phyloP scores from a whole-genome alignment of 2,888 invertebrate genomes.

The Eudiplozoon nipponicum region DNA sequence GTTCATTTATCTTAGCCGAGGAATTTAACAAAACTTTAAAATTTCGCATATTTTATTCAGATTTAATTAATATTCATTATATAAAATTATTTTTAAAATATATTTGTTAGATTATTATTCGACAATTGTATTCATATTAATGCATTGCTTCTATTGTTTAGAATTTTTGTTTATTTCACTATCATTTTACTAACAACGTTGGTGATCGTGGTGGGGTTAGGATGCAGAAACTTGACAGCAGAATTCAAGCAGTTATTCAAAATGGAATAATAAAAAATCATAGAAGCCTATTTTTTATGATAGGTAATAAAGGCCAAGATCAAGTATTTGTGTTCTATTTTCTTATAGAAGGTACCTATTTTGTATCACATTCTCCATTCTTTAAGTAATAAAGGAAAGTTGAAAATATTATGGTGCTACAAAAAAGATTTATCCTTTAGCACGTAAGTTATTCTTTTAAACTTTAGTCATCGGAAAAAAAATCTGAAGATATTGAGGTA shows the following conservation, averaged over 20 bases:
- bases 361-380: constrained; percentile 4
- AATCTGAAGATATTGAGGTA: constrained; percentile 16
- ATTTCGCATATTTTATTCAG: too few relatives aligned
- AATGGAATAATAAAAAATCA: constrained; percentile 67
- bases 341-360: neutral
- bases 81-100: too few relatives aligned
- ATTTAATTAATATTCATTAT: too few relatives aligned
- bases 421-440: constrained; percentile 68
- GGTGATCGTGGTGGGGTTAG: too few relatives aligned
- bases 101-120: too few relatives aligned
- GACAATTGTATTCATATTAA: too few relatives aligned
- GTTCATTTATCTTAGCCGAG: too few relatives aligned
- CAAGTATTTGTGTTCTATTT: constrained; percentile 36
- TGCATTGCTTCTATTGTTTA: too few relatives aligned
- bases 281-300: constrained; percentile 62
- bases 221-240: constrained; percentile 64
- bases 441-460: constrained; percentile 30
- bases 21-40: too few relatives aligned
- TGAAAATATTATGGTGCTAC: constrained; percentile 86
- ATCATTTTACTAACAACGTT: too few relatives aligned
- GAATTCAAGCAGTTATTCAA: constrained; percentile 69
- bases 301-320: constrained; percentile 74
- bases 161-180: too few relatives aligned
- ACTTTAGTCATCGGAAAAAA: constrained; percentile 17
- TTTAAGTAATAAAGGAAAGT: constrained; percentile 38